Evolutionary conservation across 2,797 vertebrate genomes (phyloP).

Genomic region (Urocyon cinereoargenteus): DNA sequence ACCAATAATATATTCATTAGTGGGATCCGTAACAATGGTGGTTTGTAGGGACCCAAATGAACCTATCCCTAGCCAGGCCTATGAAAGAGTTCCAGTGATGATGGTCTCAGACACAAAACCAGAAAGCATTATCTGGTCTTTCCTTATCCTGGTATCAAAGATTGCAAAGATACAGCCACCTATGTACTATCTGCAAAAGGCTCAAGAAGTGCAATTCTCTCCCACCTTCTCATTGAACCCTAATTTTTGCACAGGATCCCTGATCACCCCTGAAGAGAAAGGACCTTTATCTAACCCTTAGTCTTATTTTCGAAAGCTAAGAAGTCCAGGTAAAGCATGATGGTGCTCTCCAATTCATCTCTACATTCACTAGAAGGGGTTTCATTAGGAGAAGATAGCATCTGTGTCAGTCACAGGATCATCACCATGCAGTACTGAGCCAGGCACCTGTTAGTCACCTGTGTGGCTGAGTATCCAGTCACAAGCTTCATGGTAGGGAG

Average conservation of each 20-base stretch:
- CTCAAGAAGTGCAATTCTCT: not conserved
- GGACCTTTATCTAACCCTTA: not conserved
- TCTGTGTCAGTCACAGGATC: not conserved
- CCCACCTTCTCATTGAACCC: not conserved
- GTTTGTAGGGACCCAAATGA: not conserved
- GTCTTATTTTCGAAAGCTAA: not conserved
- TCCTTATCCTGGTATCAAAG: not conserved
- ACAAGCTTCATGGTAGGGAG: not conserved
- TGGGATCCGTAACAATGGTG: not conserved
- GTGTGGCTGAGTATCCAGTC: not conserved
- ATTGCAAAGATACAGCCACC: not conserved
- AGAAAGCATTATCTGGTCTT: not conserved
- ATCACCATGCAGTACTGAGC: not conserved
- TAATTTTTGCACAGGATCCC: not conserved
- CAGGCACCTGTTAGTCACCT: not conserved
- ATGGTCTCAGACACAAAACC: not conserved
- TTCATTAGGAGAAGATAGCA: not conserved
- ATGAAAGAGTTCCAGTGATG: not conserved
- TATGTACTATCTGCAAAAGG: not conserved
- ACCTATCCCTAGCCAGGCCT: not conserved
- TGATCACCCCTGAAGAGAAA: not conserved
- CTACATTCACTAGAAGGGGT: not conserved
- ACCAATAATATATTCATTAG: not conserved
- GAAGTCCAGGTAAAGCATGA: not conserved
- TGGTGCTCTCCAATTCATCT: not conserved